Evolutionary conservation across 2,888 invertebrate genomes (phyloP).

Genomic region (Frankliniella fusca): DNA sequence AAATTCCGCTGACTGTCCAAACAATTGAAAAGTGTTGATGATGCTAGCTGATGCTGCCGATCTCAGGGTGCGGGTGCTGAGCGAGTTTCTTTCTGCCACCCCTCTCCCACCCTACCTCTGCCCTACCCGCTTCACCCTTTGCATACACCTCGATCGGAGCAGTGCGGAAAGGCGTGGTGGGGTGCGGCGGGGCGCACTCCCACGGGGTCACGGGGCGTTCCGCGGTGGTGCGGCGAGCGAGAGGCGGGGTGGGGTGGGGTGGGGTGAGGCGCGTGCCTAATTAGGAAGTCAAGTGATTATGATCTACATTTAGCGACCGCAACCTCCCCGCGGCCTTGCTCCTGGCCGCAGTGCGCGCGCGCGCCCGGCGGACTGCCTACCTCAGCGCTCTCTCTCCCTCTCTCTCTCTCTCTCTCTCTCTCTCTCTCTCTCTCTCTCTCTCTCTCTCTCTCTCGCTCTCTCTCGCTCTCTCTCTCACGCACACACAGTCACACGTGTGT

Average conservation of each 20-base stretch:
- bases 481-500: too few species aligned
- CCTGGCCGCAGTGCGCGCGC: too few species aligned
- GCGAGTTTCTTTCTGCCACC: background rate
- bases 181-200: too few species aligned
- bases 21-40: slow-evolving; percentile 26
- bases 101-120: background rate
- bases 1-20: slow-evolving; percentile 21
- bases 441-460: too few species aligned
- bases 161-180: too few species aligned
- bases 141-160: background rate
- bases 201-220: background rate
- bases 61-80: background rate
- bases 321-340: background rate
- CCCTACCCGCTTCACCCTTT: background rate
- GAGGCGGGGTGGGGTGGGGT: background rate
- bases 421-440: too few species aligned
- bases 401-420: too few species aligned
- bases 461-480: too few species aligned
- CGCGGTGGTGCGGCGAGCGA: background rate
- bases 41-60: slow-evolving; percentile 21
- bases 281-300: slow-evolving; percentile 26
- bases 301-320: slow-evolving; percentile 24
- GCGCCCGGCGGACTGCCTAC: background rate
- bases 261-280: background rate
- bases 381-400: too few species aligned